A percentile compares a stretch with the other conserved stretches of the same genome.
Evolutionary conservation across 2,113 vertebrate species (phyloP).

Genomic region (Hucho hucho): DNA sequence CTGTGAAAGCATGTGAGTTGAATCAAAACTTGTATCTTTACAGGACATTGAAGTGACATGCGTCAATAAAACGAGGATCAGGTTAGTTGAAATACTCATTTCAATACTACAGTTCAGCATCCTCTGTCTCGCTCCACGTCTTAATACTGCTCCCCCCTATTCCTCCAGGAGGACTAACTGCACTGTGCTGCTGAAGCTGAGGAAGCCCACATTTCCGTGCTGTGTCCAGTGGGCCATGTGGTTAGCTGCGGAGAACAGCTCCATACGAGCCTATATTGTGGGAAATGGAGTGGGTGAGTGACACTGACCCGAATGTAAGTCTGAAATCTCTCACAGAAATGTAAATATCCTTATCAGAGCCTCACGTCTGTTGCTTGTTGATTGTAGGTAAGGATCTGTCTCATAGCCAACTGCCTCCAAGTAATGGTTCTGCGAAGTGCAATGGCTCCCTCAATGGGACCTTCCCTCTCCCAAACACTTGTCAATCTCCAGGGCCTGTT

Average conservation of each 20-base stretch:
- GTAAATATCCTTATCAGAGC: neutral
- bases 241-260: slow-evolving; percentile 5
- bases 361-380: neutral
- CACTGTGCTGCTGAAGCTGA: slow-evolving; percentile 41
- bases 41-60: slow-evolving; percentile 55
- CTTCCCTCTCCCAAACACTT: slow-evolving; percentile 8
- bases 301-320: neutral
- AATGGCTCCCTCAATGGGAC: neutral
- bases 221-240: slow-evolving; percentile 56
- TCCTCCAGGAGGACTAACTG: slow-evolving; percentile 51
- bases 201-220: slow-evolving; percentile 26
- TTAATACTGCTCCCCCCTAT: neutral
- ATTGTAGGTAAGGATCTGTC: slow-evolving; percentile 25
- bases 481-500: slow-evolving; percentile 21
- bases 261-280: slow-evolving; percentile 29
- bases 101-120: neutral
- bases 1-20: neutral
- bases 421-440: slow-evolving; percentile 29
- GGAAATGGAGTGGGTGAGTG: slow-evolving; percentile 53
- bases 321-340: neutral
- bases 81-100: slow-evolving; percentile 41
- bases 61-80: slow-evolving; percentile 18
- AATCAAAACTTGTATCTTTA: slow-evolving; percentile 17
- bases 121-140: neutral
- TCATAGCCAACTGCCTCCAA: neutral